Percentiles rank a stretch among this genome's conserved stretches.
Evolutionary conservation across 2,888 invertebrate species (phyloP).

Genomic region (Julus scanicus): DNA sequence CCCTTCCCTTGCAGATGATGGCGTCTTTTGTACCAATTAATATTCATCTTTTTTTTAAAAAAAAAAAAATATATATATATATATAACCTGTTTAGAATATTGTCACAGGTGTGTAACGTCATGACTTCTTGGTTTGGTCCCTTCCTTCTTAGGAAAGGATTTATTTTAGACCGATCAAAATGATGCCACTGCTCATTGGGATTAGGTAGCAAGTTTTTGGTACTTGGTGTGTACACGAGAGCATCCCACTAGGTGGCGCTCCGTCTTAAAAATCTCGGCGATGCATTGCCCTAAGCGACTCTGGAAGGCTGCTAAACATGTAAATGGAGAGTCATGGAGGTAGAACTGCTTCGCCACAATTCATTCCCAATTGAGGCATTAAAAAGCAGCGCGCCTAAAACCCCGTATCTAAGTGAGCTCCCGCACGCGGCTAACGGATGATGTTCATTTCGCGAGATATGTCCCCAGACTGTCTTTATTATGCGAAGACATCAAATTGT

Average conservation of each 20-base stretch:
- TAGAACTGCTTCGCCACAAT: conserved; percentile 30
- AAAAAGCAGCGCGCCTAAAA: conserved; percentile 44
- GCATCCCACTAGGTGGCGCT: neutral
- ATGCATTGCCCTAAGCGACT: neutral
- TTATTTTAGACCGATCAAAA: no score
- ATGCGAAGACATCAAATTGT: conserved; percentile 54
- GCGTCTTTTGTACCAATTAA: no score
- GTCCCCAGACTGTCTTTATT: conserved; percentile 56
- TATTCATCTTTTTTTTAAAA: no score
- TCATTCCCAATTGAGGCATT: conserved; percentile 54
- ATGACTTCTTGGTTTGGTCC: no score
- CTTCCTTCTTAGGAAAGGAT: no score
- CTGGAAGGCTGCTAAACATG: conserved; percentile 40
- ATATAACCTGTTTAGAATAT: no score
- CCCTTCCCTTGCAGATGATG: no score
- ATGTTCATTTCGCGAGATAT: conserved; percentile 51
- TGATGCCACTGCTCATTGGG: neutral
- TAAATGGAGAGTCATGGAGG: conserved; percentile 36
- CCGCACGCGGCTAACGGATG: conserved; percentile 30
- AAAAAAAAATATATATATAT: no score
- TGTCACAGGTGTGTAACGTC: no score
- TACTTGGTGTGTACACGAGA: no score
- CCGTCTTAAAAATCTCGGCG: neutral
- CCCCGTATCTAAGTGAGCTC: conserved; percentile 8
- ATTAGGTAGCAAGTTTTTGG: no score